These are phyloP conservation scores for Argynnis bischoffii DNA, from an alignment of 2,888 invertebrate species.

Conservation along the genomic window DNA sequence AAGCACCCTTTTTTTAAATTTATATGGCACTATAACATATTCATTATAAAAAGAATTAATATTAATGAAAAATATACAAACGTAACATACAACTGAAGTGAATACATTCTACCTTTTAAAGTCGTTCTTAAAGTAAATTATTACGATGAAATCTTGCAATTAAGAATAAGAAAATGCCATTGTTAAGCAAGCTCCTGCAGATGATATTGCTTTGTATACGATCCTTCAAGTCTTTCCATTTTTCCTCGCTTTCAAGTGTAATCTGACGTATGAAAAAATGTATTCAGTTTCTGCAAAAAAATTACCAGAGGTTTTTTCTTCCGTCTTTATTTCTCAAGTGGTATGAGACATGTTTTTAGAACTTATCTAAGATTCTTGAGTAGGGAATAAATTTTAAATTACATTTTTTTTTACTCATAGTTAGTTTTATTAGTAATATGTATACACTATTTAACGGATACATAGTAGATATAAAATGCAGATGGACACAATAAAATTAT, in stretches of 20 bases:
- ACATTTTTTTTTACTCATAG: too few species aligned
- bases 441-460: too few species aligned
- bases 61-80: too few species aligned
- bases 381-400: not conserved
- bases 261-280: constrained; percentile 27
- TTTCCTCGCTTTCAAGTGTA: constrained; percentile 28
- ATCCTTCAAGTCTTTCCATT: constrained; percentile 22
- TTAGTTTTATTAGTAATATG: too few species aligned
- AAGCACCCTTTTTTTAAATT: too few species aligned
- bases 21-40: too few species aligned
- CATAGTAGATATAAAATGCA: too few species aligned
- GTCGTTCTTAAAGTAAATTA: not conserved
- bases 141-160: constrained; percentile 17
- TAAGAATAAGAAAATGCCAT: constrained; percentile 25
- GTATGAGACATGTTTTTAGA: constrained; percentile 1
- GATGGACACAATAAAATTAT: not conserved
- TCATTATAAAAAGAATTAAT: too few species aligned
- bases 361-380: not conserved
- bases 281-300: constrained; percentile 23
- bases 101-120: too few species aligned
- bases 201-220: constrained; percentile 31
- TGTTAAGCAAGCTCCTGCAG: constrained; percentile 23
- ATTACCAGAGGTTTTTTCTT: constrained; percentile 14
- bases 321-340: constrained; percentile 8
- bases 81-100: too few species aligned